Evolutionary conservation across 2,113 vertebrate species (phyloP).

Genomic region (Chloropsis cyanopogon): DNA sequence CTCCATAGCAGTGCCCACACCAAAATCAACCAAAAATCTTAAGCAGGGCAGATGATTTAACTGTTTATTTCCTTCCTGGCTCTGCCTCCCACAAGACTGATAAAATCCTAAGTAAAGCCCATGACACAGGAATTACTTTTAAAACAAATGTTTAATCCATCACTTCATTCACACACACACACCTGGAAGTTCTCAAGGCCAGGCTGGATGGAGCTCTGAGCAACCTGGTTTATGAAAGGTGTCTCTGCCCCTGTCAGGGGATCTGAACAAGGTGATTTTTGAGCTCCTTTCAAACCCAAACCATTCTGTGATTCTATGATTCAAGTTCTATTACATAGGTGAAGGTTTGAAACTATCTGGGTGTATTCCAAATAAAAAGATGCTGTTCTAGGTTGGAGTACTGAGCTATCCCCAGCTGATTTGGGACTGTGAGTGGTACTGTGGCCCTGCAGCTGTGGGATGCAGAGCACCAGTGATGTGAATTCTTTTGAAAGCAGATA

Average conservation of each 20-base stretch:
- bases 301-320: not conserved
- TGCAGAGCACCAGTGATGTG: not conserved
- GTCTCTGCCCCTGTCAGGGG: not conserved
- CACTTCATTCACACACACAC: not conserved
- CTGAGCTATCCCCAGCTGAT: not conserved
- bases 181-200: not conserved
- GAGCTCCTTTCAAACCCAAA: not conserved
- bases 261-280: not conserved
- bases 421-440: not conserved
- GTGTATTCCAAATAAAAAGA: not conserved
- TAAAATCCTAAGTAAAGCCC: not conserved
- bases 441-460: not conserved
- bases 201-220: not conserved
- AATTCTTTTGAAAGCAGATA: not conserved
- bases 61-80: not conserved
- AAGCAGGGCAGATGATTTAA: not conserved
- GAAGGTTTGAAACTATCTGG: not conserved
- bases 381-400: not conserved
- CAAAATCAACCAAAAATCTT: not conserved
- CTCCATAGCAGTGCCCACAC: not conserved
- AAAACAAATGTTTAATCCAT: not conserved
- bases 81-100: not conserved
- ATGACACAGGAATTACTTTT: not conserved
- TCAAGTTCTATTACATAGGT: fast-evolving
- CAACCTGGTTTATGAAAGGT: not conserved